Percentiles rank a stretch among this genome's conserved stretches.
phyloP scores from a whole-genome alignment of 2,797 vertebrate species.

The Telmatherina bonti region DNA sequence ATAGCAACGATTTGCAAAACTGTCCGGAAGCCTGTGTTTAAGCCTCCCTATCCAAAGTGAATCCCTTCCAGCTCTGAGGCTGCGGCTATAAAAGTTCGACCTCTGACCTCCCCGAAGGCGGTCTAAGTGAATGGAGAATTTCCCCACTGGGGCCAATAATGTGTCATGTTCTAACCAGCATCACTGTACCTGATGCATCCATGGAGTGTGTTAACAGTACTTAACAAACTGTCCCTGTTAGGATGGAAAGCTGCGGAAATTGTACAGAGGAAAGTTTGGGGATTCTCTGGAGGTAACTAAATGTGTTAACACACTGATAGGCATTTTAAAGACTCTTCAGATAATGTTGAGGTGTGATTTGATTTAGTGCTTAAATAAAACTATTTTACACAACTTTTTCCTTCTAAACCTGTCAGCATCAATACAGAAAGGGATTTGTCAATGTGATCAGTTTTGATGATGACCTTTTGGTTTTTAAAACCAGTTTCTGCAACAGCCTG shows the following conservation, averaged over 20 bases:
- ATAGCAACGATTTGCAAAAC: slow-evolving; percentile 10
- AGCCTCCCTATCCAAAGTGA: slow-evolving; percentile 24
- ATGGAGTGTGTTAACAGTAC: slow-evolving; percentile 17
- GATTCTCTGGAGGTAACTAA: neutral
- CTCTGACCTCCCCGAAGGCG: slow-evolving; percentile 71
- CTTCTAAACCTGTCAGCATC: too few relatives aligned
- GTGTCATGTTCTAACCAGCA: slow-evolving; percentile 61
- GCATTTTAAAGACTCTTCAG: neutral
- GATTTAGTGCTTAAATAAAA: too few relatives aligned
- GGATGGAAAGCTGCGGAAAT: neutral
- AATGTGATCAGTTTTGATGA: too few relatives aligned
- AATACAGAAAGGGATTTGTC: too few relatives aligned
- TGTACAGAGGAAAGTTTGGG: too few relatives aligned
- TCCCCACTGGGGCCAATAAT: slow-evolving; percentile 73
- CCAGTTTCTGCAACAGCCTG: too few relatives aligned
- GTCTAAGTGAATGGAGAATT: slow-evolving; percentile 72
- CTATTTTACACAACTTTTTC: too few relatives aligned
- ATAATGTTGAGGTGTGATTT: neutral
- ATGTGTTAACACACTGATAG: too few relatives aligned
- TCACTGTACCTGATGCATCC: slow-evolving; percentile 52
- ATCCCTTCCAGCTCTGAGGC: slow-evolving; percentile 29
- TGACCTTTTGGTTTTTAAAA: too few relatives aligned
- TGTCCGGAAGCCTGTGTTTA: neutral
- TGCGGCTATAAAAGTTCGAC: slow-evolving; percentile 72
- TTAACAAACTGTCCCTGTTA: neutral